Conservation (phyloP, 2,797 vertebrate species). For the Tolypeutes matacus region DNA sequence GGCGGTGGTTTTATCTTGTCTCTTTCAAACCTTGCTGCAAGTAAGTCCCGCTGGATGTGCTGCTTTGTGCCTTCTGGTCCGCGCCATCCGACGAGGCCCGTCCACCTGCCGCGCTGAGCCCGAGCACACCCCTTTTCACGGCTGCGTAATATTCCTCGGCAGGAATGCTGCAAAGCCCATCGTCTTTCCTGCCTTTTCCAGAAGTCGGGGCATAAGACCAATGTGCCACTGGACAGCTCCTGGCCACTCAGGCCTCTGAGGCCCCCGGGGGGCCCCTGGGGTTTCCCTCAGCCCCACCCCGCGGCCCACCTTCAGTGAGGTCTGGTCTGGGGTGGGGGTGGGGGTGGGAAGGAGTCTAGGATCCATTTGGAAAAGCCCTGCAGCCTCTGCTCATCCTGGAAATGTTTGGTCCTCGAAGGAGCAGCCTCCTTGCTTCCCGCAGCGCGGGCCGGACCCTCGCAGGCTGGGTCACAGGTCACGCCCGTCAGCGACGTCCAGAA, state of each 20-base stretch:
- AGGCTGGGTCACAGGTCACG: no score
- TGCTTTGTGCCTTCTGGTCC: not conserved
- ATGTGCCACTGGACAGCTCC: fast-evolving
- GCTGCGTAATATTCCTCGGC: fast-evolving
- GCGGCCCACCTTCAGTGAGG: no score
- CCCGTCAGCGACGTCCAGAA: not conserved
- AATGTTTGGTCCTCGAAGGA: not conserved
- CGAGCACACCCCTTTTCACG: fast-evolving
- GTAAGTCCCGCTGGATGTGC: fast-evolving
- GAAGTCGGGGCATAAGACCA: no score
- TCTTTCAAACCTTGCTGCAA: not conserved
- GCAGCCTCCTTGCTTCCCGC: not conserved
- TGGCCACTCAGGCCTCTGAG: not conserved
- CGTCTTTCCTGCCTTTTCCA: no score
- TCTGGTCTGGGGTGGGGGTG: no score
- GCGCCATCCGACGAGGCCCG: no score
- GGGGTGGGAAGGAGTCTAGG: no score
- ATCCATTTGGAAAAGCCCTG: not conserved
- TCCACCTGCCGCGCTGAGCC: fast-evolving
- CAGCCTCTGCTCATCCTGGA: not conserved
- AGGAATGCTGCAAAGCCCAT: not conserved
- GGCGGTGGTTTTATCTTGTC: no score
- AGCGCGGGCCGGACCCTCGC: no score
- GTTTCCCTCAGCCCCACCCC: not conserved
- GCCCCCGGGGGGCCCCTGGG: no score